Evolutionary conservation across 2,113 vertebrate genomes (phyloP).

Genomic region (Zosterops pallidus): DNA sequence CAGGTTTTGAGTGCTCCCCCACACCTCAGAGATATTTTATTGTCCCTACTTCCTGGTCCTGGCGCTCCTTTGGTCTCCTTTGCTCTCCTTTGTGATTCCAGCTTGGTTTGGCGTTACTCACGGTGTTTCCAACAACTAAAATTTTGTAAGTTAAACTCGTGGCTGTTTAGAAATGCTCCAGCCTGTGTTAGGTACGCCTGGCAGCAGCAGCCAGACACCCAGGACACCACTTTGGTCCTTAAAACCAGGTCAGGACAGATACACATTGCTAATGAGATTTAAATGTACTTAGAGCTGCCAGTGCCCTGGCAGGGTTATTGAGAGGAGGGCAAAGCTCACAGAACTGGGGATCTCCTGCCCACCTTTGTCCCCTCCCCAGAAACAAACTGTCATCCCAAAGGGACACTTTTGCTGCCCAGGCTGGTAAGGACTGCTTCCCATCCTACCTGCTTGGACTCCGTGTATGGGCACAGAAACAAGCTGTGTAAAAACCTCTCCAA

Average conservation of each 20-base stretch:
- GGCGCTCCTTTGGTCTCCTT: not conserved
- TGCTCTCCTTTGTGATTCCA: not conserved
- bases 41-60: not conserved
- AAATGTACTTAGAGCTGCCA: not conserved
- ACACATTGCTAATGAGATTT: not conserved
- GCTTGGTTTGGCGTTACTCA: not conserved
- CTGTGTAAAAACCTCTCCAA: not conserved
- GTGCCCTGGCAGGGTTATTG: not conserved
- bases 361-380: not conserved
- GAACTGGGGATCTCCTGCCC: not conserved
- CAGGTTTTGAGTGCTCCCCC: rapidly evolving
- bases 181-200: rapidly evolving
- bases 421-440: not conserved
- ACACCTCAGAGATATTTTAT: not conserved
- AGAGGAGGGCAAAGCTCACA: not conserved
- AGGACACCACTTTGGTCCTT: not conserved
- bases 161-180: not conserved
- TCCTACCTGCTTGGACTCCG: not conserved
- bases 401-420: not conserved
- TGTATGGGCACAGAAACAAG: not conserved
- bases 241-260: not conserved
- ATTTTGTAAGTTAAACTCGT: not conserved
- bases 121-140: not conserved
- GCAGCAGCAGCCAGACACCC: not conserved
- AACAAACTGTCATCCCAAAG: not conserved